A percentile compares a stretch with the other conserved stretches of the same genome.
Conservation (phyloP, 2,888 invertebrate genomes). For the Galerucella nymphaeae region DNA sequence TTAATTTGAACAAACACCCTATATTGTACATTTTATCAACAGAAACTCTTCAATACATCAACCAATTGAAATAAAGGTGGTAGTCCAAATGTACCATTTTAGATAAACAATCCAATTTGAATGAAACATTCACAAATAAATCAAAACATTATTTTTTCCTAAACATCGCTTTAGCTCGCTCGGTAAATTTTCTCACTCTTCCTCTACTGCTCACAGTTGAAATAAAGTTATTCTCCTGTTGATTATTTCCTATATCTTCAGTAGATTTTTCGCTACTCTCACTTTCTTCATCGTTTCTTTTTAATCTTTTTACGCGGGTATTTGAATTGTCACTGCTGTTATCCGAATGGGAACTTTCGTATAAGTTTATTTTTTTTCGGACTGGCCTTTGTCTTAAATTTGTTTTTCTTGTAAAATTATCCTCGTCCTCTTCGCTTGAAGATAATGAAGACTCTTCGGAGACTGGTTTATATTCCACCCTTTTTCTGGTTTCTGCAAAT, state of each 20-base stretch:
- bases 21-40: too few relatives aligned
- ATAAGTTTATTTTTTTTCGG: constrained; percentile 49
- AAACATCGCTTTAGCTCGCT: constrained; percentile 75
- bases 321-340: constrained; percentile 28
- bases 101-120: too few relatives aligned
- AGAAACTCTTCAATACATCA: too few relatives aligned
- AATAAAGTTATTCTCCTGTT: constrained; percentile 52
- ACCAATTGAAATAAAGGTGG: background rate
- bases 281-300: constrained; percentile 45
- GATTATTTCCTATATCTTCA: constrained; percentile 15
- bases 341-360: constrained; percentile 50
- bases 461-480: constrained; percentile 45
- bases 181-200: constrained; percentile 83
- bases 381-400: constrained; percentile 42
- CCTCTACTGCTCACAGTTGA: constrained; percentile 81
- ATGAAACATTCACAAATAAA: background rate
- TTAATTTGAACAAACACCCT: too few relatives aligned
- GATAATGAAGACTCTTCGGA: constrained; percentile 53
- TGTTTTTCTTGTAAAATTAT: constrained; percentile 43
- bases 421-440: constrained; percentile 49
- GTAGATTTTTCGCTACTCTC: constrained; percentile 47
- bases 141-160: constrained; percentile 50
- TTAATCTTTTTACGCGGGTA: constrained; percentile 32
- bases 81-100: background rate
- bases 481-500: constrained; percentile 42